Base-by-base conservation (phyloP, 2,797 vertebrate species). In the Malurus splendens region DNA sequence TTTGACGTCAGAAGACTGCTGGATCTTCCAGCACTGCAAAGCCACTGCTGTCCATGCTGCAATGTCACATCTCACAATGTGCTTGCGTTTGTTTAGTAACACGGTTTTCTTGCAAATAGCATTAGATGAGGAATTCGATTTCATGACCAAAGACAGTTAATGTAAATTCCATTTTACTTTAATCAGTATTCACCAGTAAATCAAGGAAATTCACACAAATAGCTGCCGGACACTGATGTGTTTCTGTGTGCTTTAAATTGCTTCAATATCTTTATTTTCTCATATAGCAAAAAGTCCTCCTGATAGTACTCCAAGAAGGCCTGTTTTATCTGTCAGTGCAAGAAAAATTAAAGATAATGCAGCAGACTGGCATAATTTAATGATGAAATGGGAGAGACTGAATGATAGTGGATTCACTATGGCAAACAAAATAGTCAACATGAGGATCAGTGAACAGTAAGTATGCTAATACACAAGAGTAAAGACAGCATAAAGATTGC, bases 361-460 rank as follows among this genome's bases (percentile, higher is more conserved):
- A 3, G 99, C 98, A 0, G 98, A 99, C 73, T 99, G 98, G 98
- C 98, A 99, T 92, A 99, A 99, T 95, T 96, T 99, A 90, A 98
- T 98, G 84, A 91, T 98, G 89, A 98, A 97, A 82, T 99, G 99
- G 99, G 98, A 99, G 30, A 95, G 87, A 20, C 96, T 98, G 52
- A 99, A 96, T 17, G 96, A 98, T 6, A 92, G 95, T 2, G 98
- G 98, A 4, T 98, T 98, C 91, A 79, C 65, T 6, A 75, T 55
- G 0, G 98, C 98, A 7, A 97, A 92, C 50, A 98, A 92, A 88
- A 98, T 99, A 24, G 97, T 98, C 57, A 98, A 99, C 96, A 89
- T 97, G 65, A 97, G 95, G 90, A 95, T 98, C 44, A 96, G 83
- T 59, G 94, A 96, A 82, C 86, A 94, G 98, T 99, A 95, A 97